Percentiles rank a stretch among this genome's conserved stretches.
phyloP scores from a whole-genome alignment of 2,113 vertebrate genomes.

The Mohoua ochrocephala region DNA sequence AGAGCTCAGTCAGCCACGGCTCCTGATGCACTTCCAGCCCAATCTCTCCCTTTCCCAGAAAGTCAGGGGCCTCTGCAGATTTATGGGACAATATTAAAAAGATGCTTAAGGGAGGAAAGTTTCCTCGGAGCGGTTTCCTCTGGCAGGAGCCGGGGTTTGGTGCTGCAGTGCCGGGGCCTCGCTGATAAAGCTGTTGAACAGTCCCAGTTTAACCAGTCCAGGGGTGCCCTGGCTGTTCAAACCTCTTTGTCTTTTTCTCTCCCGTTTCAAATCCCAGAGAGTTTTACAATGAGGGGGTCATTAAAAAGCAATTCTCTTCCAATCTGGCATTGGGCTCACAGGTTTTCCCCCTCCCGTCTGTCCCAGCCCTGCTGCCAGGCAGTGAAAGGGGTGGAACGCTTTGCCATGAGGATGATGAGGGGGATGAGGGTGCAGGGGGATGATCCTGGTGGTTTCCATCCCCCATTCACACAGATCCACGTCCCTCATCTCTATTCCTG shows the following conservation, averaged over 20 bases:
- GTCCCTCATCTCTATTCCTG: slow-evolving; percentile 1
- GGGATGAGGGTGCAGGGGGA: neutral
- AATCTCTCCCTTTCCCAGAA: neutral
- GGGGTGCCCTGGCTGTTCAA: neutral
- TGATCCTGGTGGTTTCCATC: neutral
- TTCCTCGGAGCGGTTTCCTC: neutral
- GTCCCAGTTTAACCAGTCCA: neutral
- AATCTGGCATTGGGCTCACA: neutral
- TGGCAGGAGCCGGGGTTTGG: neutral
- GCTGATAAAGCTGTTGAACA: neutral
- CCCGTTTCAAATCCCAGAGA: neutral
- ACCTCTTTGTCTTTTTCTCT: neutral
- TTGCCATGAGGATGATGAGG: neutral
- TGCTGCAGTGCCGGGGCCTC: neutral
- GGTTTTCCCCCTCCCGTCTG: neutral
- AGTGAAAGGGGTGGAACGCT: neutral
- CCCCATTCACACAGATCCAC: neutral
- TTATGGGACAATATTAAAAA: neutral
- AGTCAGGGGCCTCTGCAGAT: neutral
- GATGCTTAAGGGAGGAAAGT: neutral
- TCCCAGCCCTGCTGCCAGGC: neutral
- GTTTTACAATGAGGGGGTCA: neutral
- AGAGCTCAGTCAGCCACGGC: neutral
- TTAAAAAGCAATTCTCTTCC: neutral
- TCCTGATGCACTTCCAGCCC: neutral